Evolutionary conservation across 2,797 vertebrate genomes (phyloP).

Genomic region (Cetoscarus ocellatus): DNA sequence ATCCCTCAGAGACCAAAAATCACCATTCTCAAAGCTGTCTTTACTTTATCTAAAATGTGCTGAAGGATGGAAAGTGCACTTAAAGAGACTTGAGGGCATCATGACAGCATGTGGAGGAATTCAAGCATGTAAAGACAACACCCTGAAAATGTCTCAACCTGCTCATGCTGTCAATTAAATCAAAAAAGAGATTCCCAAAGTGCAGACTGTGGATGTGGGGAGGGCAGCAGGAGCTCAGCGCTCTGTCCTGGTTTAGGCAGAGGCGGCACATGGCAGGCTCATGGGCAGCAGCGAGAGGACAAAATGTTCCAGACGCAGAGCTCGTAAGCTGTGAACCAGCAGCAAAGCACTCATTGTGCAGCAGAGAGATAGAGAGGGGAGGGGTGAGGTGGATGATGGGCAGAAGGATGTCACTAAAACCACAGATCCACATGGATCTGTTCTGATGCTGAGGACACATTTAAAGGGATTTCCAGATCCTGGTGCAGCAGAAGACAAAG

Average conservation of each 20-base stretch:
- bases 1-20: constrained; percentile 19
- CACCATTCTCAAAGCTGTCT: not conserved
- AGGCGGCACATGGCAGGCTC: constrained; percentile 43
- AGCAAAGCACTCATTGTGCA: constrained; percentile 46
- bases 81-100: constrained; percentile 1
- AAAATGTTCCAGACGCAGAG: constrained; percentile 74
- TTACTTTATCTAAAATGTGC: constrained; percentile 9
- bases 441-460: constrained; percentile 4
- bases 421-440: not conserved
- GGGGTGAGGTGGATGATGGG: not conserved
- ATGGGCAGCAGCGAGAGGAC: constrained; percentile 57
- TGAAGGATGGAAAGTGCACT: not conserved
- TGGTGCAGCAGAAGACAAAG: not conserved
- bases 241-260: constrained; percentile 51
- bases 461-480: not conserved
- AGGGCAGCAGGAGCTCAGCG: constrained; percentile 19
- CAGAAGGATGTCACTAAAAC: constrained; percentile 1
- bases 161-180: constrained; percentile 12
- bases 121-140: constrained; percentile 28
- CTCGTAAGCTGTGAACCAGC: constrained; percentile 50
- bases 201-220: not conserved
- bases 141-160: constrained; percentile 38
- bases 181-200: constrained; percentile 34
- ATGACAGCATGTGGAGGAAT: not conserved
- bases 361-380: not conserved